Evolutionary conservation across 1,140 invertebrate genomes (phyloP), one percentile per base, ranked within the genome.

Genomic region (Drosophila takahashii): DNA sequence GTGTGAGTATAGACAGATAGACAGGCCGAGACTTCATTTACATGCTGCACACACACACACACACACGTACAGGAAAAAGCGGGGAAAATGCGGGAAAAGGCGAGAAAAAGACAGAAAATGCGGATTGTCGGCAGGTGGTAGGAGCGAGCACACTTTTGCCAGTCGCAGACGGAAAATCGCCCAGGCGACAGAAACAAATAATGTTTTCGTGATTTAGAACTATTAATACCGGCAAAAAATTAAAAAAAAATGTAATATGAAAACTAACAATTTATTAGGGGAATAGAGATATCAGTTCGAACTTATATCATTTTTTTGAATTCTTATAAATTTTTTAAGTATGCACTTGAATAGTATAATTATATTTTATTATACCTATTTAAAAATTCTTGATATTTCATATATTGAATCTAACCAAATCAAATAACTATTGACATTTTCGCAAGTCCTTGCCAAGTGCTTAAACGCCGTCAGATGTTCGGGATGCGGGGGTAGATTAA

Each of bases 11-110:
- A 42, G 51, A 45, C 32, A 47, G 34, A 45, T 50, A 69, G 62
- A 34, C 60, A 52, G 50, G n/a, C 54, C 45, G 45, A 42, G 56
- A 73, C 77, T 77, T 79, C 37, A 67, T 77, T 78, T 73, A 73
- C 61, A 77, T 78, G 75, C 61, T 41, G 75, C 56, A 62, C 57
- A 61, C 41, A 71, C 26, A 29, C 45, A 48, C 22, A 26, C 16
- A 48, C 45, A 8, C 22, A 8, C 22, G n/a, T 22, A 27, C 45
- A 2, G 37, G n/a, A 39, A 39, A 39, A 18, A 16, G 15, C 41
- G 41, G 41, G 15, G 15, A 42, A 42, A 42, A 16, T 16, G n/a
- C 8, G 41, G 41, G 15, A 18, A 26, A 16, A 29, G 18, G 50
- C 29, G 32, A 32, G 29, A 9, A 8, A 32, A 32, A 32, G 7